Percentiles rank a stretch among this genome's conserved stretches.
phyloP scores from a whole-genome alignment of 2,113 vertebrate genomes.

The Turdus rufiventris region DNA sequence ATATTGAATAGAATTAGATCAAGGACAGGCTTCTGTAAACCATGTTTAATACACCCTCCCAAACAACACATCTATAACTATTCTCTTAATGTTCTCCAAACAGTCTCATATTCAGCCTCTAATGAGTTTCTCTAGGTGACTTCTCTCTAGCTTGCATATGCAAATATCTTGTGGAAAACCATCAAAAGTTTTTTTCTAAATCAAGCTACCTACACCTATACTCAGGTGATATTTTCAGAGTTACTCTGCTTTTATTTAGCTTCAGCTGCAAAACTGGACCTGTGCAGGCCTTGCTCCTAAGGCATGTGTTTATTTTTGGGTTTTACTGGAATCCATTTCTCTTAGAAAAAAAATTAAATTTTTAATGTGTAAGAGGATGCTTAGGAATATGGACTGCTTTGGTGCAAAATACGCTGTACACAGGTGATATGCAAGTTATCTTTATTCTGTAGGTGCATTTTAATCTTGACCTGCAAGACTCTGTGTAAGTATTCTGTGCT shows the following conservation, averaged over 20 bases:
- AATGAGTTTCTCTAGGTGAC: background rate
- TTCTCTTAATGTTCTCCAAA: background rate
- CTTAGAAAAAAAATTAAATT: background rate
- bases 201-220: background rate
- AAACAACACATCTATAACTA: fast-evolving
- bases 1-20: background rate
- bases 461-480: background rate
- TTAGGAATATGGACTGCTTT: background rate
- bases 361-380: background rate
- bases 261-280: background rate
- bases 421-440: background rate
- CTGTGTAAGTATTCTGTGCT: background rate
- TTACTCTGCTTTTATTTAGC: background rate
- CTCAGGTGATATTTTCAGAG: background rate
- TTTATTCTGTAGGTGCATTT: background rate
- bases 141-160: background rate
- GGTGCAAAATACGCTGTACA: background rate
- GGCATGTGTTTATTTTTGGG: background rate
- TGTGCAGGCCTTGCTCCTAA: background rate
- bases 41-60: background rate
- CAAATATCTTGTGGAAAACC: background rate
- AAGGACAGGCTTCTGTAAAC: background rate
- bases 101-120: background rate
- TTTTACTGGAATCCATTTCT: background rate
- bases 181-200: background rate